phyloP scores from a whole-genome alignment of 1,140 invertebrate genomes.

The Dendroctonus valens region DNA sequence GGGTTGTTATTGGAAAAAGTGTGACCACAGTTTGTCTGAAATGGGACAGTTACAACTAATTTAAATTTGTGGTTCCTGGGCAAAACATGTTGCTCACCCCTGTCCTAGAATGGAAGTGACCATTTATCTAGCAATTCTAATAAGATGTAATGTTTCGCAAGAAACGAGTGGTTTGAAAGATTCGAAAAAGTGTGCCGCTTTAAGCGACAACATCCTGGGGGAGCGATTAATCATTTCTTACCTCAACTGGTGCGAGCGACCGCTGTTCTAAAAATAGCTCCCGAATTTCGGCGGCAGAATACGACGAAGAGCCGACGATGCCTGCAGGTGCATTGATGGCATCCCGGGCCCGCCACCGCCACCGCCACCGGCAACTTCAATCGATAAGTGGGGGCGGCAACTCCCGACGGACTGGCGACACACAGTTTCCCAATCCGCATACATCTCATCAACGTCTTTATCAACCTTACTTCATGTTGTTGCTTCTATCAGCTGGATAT shows the following conservation, averaged over 20 bases:
- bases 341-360: conserved; percentile 17
- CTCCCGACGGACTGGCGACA: conserved; percentile 31
- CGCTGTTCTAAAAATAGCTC: conserved; percentile 31
- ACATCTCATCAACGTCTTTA: too few species aligned
- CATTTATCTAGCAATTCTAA: too few species aligned
- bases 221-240: conserved; percentile 27
- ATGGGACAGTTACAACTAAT: too few species aligned
- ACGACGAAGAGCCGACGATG: conserved; percentile 25
- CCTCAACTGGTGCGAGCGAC: conserved; percentile 30
- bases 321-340: conserved; percentile 31
- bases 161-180: too few species aligned
- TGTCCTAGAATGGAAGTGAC: too few species aligned
- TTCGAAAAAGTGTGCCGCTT: conserved; percentile 8
- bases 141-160: too few species aligned
- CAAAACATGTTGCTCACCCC: too few species aligned
- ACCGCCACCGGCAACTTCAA: conserved; percentile 13
- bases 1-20: too few species aligned
- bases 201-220: conserved; percentile 16
- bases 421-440: conserved; percentile 18
- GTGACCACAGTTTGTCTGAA: too few species aligned
- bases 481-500: too few species aligned
- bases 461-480: too few species aligned
- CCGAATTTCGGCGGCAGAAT: conserved; percentile 28
- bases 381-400: conserved; percentile 31
- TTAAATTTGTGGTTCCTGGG: too few species aligned